Evolutionary conservation across 2,888 invertebrate genomes (phyloP).

Genomic region (Brachypterus glaber): DNA sequence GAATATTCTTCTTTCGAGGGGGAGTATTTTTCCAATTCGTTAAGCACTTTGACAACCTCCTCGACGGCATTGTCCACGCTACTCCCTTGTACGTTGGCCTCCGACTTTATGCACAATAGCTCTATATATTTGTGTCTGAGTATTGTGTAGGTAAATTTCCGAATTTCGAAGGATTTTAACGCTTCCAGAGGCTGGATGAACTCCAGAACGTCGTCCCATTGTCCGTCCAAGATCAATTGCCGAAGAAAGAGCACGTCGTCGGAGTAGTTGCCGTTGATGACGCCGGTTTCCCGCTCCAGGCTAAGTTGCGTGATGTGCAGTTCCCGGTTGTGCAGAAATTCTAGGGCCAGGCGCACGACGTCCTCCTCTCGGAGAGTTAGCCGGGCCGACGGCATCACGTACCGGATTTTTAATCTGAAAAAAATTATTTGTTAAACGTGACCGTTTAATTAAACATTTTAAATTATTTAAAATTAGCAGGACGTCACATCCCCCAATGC

Average conservation of each 20-base stretch:
- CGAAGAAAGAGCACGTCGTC: slow-evolving; percentile 90
- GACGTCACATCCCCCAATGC: too few relatives aligned
- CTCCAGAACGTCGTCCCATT: slow-evolving; percentile 95
- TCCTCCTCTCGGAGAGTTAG: slow-evolving; percentile 81
- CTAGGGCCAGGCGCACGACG: slow-evolving; percentile 73
- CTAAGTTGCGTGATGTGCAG: slow-evolving; percentile 86
- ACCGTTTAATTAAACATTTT: too few relatives aligned
- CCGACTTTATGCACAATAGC: slow-evolving; percentile 88
- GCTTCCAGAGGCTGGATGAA: slow-evolving; percentile 89
- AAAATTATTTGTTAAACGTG: too few relatives aligned
- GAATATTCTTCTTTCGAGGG: slow-evolving; percentile 92
- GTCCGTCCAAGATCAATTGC: slow-evolving; percentile 91
- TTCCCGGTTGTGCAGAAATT: slow-evolving; percentile 81
- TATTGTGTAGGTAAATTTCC: slow-evolving; percentile 78
- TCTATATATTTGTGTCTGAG: slow-evolving; percentile 91
- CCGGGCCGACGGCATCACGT: slow-evolving; percentile 73
- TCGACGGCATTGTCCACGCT: slow-evolving; percentile 88
- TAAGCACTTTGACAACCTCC: slow-evolving; percentile 82
- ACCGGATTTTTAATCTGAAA: slow-evolving; percentile 40
- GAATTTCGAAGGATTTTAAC: slow-evolving; percentile 70
- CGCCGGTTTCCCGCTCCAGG: slow-evolving; percentile 88
- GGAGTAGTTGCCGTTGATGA: slow-evolving; percentile 86
- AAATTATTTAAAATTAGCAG: too few relatives aligned
- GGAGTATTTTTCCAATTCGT: slow-evolving; percentile 78
- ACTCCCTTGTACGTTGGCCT: slow-evolving; percentile 68